Conservation (phyloP, 1,140 invertebrate genomes). For the Drosophila seguyi region DNA sequence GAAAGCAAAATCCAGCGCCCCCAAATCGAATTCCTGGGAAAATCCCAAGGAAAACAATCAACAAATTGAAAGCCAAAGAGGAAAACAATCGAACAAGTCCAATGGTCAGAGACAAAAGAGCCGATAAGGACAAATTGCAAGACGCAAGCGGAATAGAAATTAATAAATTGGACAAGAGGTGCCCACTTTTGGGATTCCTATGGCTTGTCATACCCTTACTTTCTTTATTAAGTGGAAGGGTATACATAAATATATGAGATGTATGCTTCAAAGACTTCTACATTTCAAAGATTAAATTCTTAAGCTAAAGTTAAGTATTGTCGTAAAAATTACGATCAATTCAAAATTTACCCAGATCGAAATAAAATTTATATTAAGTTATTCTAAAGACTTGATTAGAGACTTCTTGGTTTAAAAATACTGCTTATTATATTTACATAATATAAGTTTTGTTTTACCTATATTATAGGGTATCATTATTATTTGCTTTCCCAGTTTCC, state of each 20-base stretch:
- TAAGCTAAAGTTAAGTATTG: too few species aligned
- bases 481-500: background rate
- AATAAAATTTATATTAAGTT: background rate
- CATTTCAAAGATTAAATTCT: too few species aligned
- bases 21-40: conserved; percentile 25
- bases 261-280: background rate
- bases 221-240: background rate
- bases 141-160: conserved; percentile 78
- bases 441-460: background rate
- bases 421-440: background rate
- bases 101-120: conserved; percentile 52
- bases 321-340: too few species aligned
- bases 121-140: conserved; percentile 62
- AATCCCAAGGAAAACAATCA: conserved; percentile 69
- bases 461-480: background rate
- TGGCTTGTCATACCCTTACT: background rate
- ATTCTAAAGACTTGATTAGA: background rate
- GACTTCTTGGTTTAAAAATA: background rate
- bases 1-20: background rate
- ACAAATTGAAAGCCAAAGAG: conserved; percentile 75
- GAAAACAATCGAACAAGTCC: conserved; percentile 69
- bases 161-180: conserved; percentile 67
- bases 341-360: background rate
- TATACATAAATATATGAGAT: background rate
- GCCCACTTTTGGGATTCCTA: background rate